Percentiles rank a stretch among this genome's conserved stretches.
These are phyloP conservation scores for Isaurus tuberculatus DNA, from an alignment of 92 coral and sea anemone species.

Conservation along the genomic window DNA sequence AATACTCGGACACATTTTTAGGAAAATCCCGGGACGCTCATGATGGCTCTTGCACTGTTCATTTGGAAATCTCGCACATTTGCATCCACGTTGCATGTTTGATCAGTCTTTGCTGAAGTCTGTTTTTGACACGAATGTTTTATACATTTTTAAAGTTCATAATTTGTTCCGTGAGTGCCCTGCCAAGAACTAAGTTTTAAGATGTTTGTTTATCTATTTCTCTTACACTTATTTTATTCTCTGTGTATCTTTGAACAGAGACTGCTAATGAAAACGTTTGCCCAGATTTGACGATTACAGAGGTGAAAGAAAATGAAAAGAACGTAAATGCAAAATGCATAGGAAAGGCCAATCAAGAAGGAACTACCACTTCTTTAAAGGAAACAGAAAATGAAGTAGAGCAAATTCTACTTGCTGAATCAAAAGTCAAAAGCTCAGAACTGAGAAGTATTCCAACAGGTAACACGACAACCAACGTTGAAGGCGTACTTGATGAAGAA, in stretches of 20 bases:
- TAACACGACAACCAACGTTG: background rate
- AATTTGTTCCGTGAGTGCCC: too few relatives aligned
- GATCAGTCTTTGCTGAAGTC: too few relatives aligned
- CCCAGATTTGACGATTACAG: constrained; percentile 31
- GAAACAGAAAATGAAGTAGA: background rate
- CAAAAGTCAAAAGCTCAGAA: background rate
- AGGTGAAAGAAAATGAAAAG: constrained; percentile 11
- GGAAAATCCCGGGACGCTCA: too few relatives aligned
- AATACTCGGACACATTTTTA: too few relatives aligned
- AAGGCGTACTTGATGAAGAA: background rate
- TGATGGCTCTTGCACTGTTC: too few relatives aligned
- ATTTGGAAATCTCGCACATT: too few relatives aligned
- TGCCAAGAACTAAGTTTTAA: background rate
- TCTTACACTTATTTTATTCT: background rate
- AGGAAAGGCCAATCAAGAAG: background rate
- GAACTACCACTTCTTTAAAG: background rate
- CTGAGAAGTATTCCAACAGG: background rate
- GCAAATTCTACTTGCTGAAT: background rate
- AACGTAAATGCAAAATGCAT: background rate
- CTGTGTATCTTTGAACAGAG: background rate
- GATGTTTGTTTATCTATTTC: background rate
- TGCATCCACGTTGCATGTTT: too few relatives aligned
- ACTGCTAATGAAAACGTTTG: background rate
- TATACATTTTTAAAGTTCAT: too few relatives aligned
- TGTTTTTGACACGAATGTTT: too few relatives aligned